Percentiles rank a stretch among this genome's conserved stretches.
phyloP scores from a whole-genome alignment of 2,113 vertebrate species.

The Suncus etruscus region DNA sequence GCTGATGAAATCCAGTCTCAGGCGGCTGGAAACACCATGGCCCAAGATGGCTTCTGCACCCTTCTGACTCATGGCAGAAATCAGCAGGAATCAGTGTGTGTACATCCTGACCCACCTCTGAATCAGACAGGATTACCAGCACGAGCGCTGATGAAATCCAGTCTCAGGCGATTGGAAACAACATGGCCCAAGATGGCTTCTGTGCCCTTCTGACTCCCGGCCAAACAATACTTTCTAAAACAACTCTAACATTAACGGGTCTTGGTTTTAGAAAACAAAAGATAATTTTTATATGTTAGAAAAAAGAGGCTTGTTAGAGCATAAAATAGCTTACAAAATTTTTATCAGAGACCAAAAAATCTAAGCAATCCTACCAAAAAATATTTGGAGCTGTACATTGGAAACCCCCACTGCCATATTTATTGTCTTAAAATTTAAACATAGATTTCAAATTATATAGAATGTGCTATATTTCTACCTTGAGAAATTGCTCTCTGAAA shows the following conservation, averaged over 20 bases:
- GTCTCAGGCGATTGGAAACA: no score
- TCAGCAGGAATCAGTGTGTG: no score
- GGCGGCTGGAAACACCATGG: no score
- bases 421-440: conserved; percentile 39
- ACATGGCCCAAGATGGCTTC: no score
- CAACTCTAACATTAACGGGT: not conserved
- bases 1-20: no score
- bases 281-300: not conserved
- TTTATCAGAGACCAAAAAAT: not conserved
- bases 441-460: not conserved
- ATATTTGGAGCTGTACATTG: not conserved
- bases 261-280: conserved; percentile 18
- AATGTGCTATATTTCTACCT: not conserved
- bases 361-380: not conserved
- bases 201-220: no score
- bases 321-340: not conserved
- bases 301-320: not conserved
- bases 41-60: no score
- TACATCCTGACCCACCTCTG: no score
- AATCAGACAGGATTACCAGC: no score
- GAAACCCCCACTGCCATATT: not conserved
- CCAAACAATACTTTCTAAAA: no score
- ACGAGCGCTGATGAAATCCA: no score
- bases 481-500: not conserved
- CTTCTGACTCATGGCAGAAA: no score